phyloP scores from a whole-genome alignment of 2,888 invertebrate genomes.

The Andrena bicolor region DNA sequence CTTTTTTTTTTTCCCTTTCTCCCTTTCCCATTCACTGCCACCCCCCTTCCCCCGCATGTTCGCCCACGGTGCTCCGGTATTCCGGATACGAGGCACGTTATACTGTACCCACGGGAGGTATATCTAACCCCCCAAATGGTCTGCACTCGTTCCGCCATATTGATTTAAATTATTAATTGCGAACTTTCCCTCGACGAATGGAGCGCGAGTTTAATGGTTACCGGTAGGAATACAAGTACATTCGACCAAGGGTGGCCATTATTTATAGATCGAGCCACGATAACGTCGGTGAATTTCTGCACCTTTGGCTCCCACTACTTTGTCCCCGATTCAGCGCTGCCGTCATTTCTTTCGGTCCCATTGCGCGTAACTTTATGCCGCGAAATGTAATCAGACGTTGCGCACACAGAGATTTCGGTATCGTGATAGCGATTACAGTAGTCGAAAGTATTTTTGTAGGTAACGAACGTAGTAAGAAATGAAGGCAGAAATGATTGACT shows the following conservation, averaged over 20 bases:
- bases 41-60: constrained; percentile 6
- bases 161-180: constrained; percentile 84
- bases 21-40: not conserved
- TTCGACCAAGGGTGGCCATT: constrained; percentile 44
- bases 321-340: constrained; percentile 11
- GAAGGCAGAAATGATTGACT: not conserved
- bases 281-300: constrained; percentile 39
- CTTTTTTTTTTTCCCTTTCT: not conserved
- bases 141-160: constrained; percentile 77
- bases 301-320: constrained; percentile 10
- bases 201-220: constrained; percentile 71
- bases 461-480: not conserved
- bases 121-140: constrained; percentile 74
- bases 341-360: constrained; percentile 21
- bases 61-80: constrained; percentile 57
- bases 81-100: constrained; percentile 63
- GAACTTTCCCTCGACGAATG: constrained; percentile 74
- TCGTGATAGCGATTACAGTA: not conserved
- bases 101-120: constrained; percentile 79
- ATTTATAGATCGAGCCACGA: constrained; percentile 55
- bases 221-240: constrained; percentile 49
- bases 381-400: constrained; percentile 21
- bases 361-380: not conserved
- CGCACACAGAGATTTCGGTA: not conserved
- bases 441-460: not conserved